Evolutionary conservation across 2,888 invertebrate genomes (phyloP).

Genomic region (Drosophila putrida): DNA sequence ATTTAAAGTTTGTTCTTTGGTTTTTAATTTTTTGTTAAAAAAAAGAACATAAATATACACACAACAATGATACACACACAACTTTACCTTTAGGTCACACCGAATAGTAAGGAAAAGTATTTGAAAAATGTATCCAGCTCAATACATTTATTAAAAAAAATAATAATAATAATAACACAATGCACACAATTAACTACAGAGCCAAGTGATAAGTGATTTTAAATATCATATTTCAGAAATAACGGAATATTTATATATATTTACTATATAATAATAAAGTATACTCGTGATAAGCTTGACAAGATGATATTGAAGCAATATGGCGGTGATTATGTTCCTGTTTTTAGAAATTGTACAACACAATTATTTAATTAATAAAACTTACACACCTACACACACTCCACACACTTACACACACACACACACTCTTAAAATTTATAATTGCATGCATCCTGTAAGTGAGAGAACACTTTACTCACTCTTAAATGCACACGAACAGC

Average conservation of each 20-base stretch:
- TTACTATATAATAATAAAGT: constrained; percentile 19
- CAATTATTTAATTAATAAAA: constrained; percentile 48
- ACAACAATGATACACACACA: constrained; percentile 28
- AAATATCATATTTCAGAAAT: constrained; percentile 8
- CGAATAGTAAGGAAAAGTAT: background rate
- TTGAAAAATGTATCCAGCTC: background rate
- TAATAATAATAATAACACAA: background rate
- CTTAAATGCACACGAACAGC: constrained; percentile 14
- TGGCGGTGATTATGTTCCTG: constrained; percentile 85
- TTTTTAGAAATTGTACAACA: constrained; percentile 56
- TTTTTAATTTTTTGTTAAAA: constrained; percentile 43
- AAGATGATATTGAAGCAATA: constrained; percentile 84
- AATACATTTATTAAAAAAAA: background rate
- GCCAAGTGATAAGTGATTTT: background rate
- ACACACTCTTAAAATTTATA: constrained; percentile 27
- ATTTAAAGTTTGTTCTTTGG: constrained; percentile 52
- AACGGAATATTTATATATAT: constrained; percentile 10
- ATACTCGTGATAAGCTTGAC: constrained; percentile 50
- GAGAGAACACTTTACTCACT: constrained; percentile 24
- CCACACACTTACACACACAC: constrained; percentile 30
- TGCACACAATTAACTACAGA: constrained; percentile 3
- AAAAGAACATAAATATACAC: constrained; percentile 34
- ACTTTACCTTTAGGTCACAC: background rate
- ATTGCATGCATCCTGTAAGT: constrained; percentile 44
- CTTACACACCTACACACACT: constrained; percentile 51